A percentile compares a stretch with the other conserved stretches of the same genome.
phyloP scores from a whole-genome alignment of 1,140 invertebrate species.

The Anastatus disparis region DNA sequence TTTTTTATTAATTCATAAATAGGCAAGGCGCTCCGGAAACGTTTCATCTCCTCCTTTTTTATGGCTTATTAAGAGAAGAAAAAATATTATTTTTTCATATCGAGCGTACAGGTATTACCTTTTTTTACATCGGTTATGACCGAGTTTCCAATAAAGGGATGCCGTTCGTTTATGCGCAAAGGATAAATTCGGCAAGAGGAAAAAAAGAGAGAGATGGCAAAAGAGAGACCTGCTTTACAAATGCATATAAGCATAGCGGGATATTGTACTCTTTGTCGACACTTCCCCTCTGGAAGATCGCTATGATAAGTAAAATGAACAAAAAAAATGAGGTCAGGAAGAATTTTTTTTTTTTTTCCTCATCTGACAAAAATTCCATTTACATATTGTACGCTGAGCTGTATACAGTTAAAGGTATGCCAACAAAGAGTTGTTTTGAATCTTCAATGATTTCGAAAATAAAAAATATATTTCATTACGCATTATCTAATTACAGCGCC shows the following conservation, averaged over 20 bases:
- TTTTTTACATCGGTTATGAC: background rate
- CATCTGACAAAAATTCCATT: conserved; percentile 28
- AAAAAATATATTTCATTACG: no score
- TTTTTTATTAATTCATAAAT: no score
- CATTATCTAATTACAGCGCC: no score
- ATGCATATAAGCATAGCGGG: conserved; percentile 26
- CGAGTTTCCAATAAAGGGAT: conserved; percentile 26
- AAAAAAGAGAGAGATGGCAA: no score
- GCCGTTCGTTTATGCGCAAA: conserved; percentile 19
- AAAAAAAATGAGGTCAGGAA: conserved; percentile 20
- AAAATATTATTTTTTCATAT: background rate
- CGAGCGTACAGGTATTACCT: conserved; percentile 21
- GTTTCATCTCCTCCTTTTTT: conserved; percentile 4
- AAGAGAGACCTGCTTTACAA: conserved; percentile 29
- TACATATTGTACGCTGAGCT: conserved; percentile 24
- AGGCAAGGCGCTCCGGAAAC: no score
- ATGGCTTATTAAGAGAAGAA: conserved; percentile 23
- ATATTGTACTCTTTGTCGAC: conserved; percentile 21
- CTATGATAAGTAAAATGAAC: conserved; percentile 4
- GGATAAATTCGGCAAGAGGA: conserved; percentile 32
- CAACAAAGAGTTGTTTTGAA: no score
- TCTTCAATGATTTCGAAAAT: no score
- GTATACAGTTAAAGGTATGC: no score
- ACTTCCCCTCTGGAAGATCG: conserved; percentile 23
- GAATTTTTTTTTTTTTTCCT: conserved; percentile 19